Evolutionary conservation across 1,140 invertebrate genomes (phyloP), one percentile per base, ranked within the genome.

Genomic region (Phortica variegata): DNA sequence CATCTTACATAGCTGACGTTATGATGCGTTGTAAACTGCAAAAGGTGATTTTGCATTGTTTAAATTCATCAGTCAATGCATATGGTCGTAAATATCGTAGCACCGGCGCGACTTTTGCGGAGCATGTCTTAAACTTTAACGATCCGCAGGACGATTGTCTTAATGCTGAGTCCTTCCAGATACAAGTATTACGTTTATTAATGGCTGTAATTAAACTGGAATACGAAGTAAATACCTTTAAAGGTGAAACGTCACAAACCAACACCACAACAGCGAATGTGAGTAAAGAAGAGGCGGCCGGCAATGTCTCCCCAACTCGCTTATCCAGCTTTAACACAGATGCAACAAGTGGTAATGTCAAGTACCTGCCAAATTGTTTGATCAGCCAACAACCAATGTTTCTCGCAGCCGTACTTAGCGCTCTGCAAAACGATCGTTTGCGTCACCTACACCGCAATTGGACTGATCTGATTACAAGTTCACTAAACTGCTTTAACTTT

Each of bases 371-470:
- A 49, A 86, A 84, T 20, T 79, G 85, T 31, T 70, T 85, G 19
- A 86, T 91, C 52, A 84, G 87, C 26, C 85, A 90, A 61, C 91
- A 95, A 74, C 84, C 89, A 15, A 90, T 95, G 83, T 94, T 96
- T 68, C 76, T 93, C 15, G 84, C 88, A 17, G 88, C 89, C 33
- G 83, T 95, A 43, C 75, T 92, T 37, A 89, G 83, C 60, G 91
- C 91, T 13, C 77, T 95, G 32, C 82, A 84, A 54, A 80, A 83
- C 73, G 80, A 83, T 50, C 81, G 82, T 5, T 79, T 85, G 78
- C 78, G 88, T 57, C 83, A 88, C 66, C 66, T 90, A 52, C 89
- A 90, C 73, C 82, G 86, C 47, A 87, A 90, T 60, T 93, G 90
- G 88, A 82, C 90, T 15, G 84, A 85, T 44, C 80, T 93, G 66